A percentile compares a stretch with the other conserved stretches of the same genome.
phyloP scores from a whole-genome alignment of 2,888 invertebrate genomes.

The Mesochorus sp. region DNA sequence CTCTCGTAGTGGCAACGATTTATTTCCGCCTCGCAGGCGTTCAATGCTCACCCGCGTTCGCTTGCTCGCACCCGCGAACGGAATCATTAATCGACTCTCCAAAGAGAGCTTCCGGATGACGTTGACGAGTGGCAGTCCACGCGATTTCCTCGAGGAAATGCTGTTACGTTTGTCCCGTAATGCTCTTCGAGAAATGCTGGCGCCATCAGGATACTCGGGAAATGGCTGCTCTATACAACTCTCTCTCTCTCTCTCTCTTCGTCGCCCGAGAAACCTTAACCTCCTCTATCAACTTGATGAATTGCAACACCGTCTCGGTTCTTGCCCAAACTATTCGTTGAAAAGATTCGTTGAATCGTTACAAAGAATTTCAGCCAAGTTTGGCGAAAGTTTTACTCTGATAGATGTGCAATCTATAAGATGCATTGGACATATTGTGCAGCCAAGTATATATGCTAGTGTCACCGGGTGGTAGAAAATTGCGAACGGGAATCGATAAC shows the following conservation, averaged over 20 bases:
- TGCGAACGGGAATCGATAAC: conserved; percentile 3
- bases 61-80: conserved; percentile 39
- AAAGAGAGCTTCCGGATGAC: conserved; percentile 61
- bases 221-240: background rate
- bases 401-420: background rate
- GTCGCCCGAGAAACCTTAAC: conserved; percentile 10
- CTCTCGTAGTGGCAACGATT: conserved; percentile 67
- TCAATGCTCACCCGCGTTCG: conserved; percentile 16
- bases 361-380: conserved; percentile 6
- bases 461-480: background rate
- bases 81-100: conserved; percentile 70
- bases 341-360: conserved; percentile 14
- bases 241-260: conserved; percentile 18
- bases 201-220: conserved; percentile 35
- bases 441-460: background rate
- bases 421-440: conserved; percentile 6
- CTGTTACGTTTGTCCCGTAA: conserved; percentile 54
- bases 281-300: conserved; percentile 49
- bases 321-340: conserved; percentile 15
- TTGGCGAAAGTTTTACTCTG: background rate
- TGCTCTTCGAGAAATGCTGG: conserved; percentile 28
- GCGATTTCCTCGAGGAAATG: conserved; percentile 68
- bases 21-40: conserved; percentile 64
- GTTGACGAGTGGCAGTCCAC: conserved; percentile 71
- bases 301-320: conserved; percentile 31